phyloP scores from a whole-genome alignment of 2,797 vertebrate genomes.

The Enteromius radiatus region DNA sequence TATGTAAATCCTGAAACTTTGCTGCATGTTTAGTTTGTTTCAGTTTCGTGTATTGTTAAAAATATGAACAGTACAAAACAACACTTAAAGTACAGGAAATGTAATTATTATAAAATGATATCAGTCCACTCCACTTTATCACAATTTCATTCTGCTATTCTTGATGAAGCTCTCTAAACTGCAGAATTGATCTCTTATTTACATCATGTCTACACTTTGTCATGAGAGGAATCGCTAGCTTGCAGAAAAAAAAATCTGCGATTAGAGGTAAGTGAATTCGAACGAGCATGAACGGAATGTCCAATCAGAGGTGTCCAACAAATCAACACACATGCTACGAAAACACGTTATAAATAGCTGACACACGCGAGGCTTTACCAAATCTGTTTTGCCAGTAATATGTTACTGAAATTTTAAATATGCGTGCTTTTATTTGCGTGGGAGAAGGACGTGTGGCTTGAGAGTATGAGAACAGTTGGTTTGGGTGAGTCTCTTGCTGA shows the following conservation, averaged over 20 bases:
- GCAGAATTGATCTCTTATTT: too few species aligned
- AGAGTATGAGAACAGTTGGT: too few species aligned
- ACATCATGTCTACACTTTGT: too few species aligned
- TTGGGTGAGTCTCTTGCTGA: not conserved
- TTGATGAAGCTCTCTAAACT: too few species aligned
- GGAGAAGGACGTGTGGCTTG: not conserved
- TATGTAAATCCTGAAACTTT: too few species aligned
- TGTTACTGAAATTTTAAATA: not conserved
- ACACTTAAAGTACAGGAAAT: not conserved
- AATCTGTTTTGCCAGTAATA: not conserved
- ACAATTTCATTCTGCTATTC: too few species aligned
- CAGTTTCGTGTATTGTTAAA: not conserved
- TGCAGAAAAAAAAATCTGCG: too few species aligned
- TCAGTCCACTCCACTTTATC: too few species aligned
- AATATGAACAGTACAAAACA: not conserved
- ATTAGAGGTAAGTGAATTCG: too few species aligned
- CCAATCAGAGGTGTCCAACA: not conserved
- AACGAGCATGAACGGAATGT: not conserved
- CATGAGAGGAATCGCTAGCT: too few species aligned
- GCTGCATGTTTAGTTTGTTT: too few species aligned
- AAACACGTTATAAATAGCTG: not conserved
- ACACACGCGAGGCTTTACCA: not conserved
- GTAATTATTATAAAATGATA: too few species aligned
- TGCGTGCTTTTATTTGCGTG: not conserved
- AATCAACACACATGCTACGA: not conserved